Percentiles rank a stretch among this genome's conserved stretches.
phyloP scores from a whole-genome alignment of 2,888 invertebrate genomes.

The Acleris cristana region DNA sequence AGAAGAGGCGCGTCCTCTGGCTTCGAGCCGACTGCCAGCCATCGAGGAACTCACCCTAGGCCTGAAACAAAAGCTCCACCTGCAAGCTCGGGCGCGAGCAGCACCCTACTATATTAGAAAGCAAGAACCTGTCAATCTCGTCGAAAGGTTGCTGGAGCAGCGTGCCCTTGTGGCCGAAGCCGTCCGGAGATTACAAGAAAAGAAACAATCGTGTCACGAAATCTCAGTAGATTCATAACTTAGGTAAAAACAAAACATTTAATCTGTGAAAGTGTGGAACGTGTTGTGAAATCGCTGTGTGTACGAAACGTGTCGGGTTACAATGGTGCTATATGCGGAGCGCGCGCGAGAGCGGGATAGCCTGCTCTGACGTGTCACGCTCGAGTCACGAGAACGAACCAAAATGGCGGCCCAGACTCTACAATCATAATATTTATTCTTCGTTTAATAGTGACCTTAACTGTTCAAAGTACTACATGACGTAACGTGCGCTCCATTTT shows the following conservation, averaged over 20 bases:
- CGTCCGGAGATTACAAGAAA: conserved; percentile 79
- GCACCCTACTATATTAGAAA: conserved; percentile 82
- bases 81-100: conserved; percentile 79
- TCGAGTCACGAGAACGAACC: conserved; percentile 81
- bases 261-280: conserved; percentile 82
- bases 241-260: conserved; percentile 77
- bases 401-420: conserved; percentile 82
- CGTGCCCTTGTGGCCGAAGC: conserved; percentile 82
- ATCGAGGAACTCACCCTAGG: conserved; percentile 79
- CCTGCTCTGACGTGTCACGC: conserved; percentile 79
- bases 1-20: conserved; percentile 66
- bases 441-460: conserved; percentile 81
- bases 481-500: conserved; percentile 72
- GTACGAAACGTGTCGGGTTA: conserved; percentile 83
- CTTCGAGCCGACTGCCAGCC: conserved; percentile 72
- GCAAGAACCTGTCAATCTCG: conserved; percentile 81
- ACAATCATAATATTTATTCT: conserved; percentile 84
- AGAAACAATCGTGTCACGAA: conserved; percentile 78
- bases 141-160: conserved; percentile 76
- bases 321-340: conserved; percentile 84
- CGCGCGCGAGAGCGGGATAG: conserved; percentile 77
- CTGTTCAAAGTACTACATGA: conserved; percentile 82
- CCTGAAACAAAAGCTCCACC: conserved; percentile 81
- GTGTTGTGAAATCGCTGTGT: conserved; percentile 84
- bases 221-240: conserved; percentile 81